Conservation (phyloP, 2,797 vertebrate genomes). For the Phylloscopus collybita region DNA sequence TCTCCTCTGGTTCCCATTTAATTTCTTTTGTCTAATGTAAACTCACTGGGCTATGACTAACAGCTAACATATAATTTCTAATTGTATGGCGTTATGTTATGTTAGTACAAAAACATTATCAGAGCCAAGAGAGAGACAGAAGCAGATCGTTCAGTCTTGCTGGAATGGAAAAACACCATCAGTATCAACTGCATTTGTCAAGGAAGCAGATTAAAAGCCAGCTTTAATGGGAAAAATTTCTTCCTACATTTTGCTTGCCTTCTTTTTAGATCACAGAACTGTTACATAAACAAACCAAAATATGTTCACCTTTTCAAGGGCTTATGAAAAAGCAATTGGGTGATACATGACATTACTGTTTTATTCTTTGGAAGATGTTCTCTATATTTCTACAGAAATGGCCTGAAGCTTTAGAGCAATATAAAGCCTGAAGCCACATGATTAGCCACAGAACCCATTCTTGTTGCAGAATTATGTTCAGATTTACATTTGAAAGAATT, state of each 20-base stretch:
- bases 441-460: slow-evolving; percentile 9
- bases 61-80: slow-evolving; percentile 76
- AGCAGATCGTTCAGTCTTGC: slow-evolving; percentile 52
- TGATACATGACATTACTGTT: neutral
- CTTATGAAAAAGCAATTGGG: slow-evolving; percentile 23
- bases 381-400: slow-evolving; percentile 27
- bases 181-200: slow-evolving; percentile 56
- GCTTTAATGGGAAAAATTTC: slow-evolving; percentile 37
- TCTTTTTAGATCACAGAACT: neutral
- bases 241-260: slow-evolving; percentile 2
- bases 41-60: slow-evolving; percentile 78
- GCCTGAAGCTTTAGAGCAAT: neutral
- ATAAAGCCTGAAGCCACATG: neutral
- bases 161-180: slow-evolving; percentile 64
- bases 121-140: slow-evolving; percentile 65
- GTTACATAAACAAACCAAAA: slow-evolving; percentile 51
- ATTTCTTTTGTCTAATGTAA: slow-evolving; percentile 79
- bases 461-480: slow-evolving; percentile 40
- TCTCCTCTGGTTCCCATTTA: slow-evolving; percentile 72
- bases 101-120: slow-evolving; percentile 73
- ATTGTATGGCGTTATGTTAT: slow-evolving; percentile 74
- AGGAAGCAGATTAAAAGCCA: slow-evolving; percentile 63
- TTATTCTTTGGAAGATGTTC: slow-evolving; percentile 39
- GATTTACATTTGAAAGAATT: slow-evolving; percentile 66
- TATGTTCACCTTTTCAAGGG: slow-evolving; percentile 19